These are phyloP conservation scores for Carcharodon carcharias DNA, from an alignment of 2,797 vertebrate species.

Conservation along the genomic window DNA sequence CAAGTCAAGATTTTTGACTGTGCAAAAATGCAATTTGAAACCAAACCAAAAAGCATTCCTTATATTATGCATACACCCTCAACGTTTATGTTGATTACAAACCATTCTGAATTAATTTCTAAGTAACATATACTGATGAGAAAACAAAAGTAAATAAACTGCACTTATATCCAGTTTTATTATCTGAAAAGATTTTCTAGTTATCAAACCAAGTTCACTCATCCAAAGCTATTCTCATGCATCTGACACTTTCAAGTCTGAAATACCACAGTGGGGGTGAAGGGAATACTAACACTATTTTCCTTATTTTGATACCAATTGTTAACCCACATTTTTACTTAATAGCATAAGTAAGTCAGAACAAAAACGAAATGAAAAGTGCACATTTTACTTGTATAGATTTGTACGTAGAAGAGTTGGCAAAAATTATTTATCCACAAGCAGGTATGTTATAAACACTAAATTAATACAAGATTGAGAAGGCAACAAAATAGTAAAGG, in stretches of 20 bases:
- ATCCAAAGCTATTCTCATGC: background rate
- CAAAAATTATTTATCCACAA: background rate
- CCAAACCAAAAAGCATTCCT: background rate
- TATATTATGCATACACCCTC: background rate
- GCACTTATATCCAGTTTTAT: background rate
- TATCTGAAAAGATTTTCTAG: background rate
- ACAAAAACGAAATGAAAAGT: slow-evolving; percentile 2
- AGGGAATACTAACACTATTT: background rate
- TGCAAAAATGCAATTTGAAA: background rate
- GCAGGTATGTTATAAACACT: background rate
- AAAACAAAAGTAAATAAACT: background rate
- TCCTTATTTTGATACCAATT: background rate
- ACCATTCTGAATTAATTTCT: background rate
- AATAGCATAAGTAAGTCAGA: background rate
- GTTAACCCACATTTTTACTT: background rate
- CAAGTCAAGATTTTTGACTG: background rate
- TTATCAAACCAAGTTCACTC: background rate
- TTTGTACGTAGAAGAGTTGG: background rate
- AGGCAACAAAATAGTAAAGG: background rate
- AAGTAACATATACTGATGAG: background rate
- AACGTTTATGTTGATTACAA: background rate
- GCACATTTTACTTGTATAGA: background rate
- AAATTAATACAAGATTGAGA: background rate
- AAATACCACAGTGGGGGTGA: background rate
- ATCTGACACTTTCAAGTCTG: background rate